Conservation (phyloP, 2,113 vertebrate genomes). For the Euleptes europaea region DNA sequence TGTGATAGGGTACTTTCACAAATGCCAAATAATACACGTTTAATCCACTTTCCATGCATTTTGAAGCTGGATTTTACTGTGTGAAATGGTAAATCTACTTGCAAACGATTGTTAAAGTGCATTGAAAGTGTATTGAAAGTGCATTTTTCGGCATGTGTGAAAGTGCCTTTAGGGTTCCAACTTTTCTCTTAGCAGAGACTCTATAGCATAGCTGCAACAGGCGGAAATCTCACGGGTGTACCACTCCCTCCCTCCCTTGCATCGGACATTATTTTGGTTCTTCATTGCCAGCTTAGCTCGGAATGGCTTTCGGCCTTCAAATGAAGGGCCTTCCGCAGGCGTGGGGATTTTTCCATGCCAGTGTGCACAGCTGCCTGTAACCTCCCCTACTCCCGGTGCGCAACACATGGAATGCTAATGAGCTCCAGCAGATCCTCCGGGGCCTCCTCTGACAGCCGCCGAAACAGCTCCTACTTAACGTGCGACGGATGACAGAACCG, state of each 20-base stretch:
- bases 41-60: too few relatives aligned
- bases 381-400: background rate
- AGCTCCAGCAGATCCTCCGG: fast-evolving
- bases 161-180: background rate
- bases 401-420: background rate
- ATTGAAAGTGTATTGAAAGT: too few relatives aligned
- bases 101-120: too few relatives aligned
- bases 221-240: background rate
- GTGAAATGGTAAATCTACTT: too few relatives aligned
- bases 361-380: background rate
- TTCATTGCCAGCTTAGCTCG: background rate
- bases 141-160: too few relatives aligned
- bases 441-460: background rate
- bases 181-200: background rate
- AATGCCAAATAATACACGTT: too few relatives aligned
- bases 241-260: background rate
- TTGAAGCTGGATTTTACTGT: too few relatives aligned
- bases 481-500: background rate
- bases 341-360: fast-evolving
- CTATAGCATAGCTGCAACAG: background rate
- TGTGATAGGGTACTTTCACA: too few relatives aligned
- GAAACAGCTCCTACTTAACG: background rate
- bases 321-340: fast-evolving
- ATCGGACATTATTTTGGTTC: background rate
- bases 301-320: background rate